Base-by-base conservation (phyloP, 2,797 vertebrate species). In the Podargus strigoides region DNA sequence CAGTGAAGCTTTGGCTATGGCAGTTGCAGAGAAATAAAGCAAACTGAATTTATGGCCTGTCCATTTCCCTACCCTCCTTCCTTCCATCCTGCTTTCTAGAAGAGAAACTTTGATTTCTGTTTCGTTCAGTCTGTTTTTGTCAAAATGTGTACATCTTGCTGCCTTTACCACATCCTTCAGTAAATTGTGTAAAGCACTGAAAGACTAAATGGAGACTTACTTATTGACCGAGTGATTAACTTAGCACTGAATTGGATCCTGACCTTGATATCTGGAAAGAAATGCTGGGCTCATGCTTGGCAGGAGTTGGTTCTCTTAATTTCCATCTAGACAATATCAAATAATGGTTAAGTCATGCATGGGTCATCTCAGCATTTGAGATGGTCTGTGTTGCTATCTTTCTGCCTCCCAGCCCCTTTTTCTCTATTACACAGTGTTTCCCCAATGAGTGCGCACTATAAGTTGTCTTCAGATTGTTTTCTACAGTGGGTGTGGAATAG, bases 31-130 rank as follows among this genome's bases (percentile, higher is more conserved):
- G 62, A 69, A 72, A n/a, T 70, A 37, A 75, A 77, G 30, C 36
- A 53, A 67, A 56, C 27, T 27, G 39, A 42, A 46, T 70, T 77
- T 47, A 30, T 69, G n/a, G 19, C 10, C 24, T 87, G 37, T 9
- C 28, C 0, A 0, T 11, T n/a, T 89, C 24, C 36, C 9, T 77
- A 7, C 15, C 13, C 10, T 73, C 5, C 10, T 85, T 11, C 7
- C 4, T 6, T 10, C 6, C 2, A 15, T 24, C 6, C 15, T 47
- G 10, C 16, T 52, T 87, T 58, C 19, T 67, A 7, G 37, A 46
- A 69, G 20, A 81, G 12, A 63, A 80, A 27, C 14, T 77, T 42
- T 28, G 27, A 9, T 87, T 82, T 77, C 39, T 85, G 12, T 37
- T 84, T 44, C 7, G 19, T 42, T 75, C 27, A 49, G 6, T 27